Evolutionary conservation across 2,888 invertebrate genomes (phyloP), one percentile per base, ranked within the genome.

Genomic region (Stenurella melanura): DNA sequence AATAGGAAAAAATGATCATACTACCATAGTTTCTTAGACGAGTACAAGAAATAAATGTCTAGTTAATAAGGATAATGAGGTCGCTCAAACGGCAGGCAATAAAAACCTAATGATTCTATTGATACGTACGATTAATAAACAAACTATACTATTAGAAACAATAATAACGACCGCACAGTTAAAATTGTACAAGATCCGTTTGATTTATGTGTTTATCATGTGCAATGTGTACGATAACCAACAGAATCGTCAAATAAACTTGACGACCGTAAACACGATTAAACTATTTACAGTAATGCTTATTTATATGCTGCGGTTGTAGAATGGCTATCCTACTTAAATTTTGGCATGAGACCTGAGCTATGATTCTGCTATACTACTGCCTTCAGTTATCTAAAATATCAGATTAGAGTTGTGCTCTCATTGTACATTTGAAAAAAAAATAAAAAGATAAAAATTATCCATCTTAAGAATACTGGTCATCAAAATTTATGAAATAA

Each of bases 231-330:
- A 17, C n/a, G 34, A 63, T 63, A 9, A 63, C 61, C 26, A 61
- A n/a, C 26, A 30, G 61, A n/a, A 17, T 18, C 9, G n/a, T 30
- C 61, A 63, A 63, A 63, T 63, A 63, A 63, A 63, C n/a, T 18
- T 7, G 11, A n/a, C 61, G 17, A 18, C 11, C 18, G 61, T 63
- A 63, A 63, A 63, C 61, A 63, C 61, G 30, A 63, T 63, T 63
- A 63, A 63, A 63, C 61, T 63, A 63, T 63, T 63, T 63, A 63
- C 61, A 63, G 61, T 63, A 63, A 63, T 63, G 61, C 30, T 63
- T 63, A 63, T 63, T 63, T 63, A 63, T 63, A 34, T 63, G 34
- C n/a, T 63, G 61, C 30, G 61, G 61, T 63, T 63, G 34, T 34
- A 17, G 61, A 34, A 63, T n/a, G 61, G 30, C n/a, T 60, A 60